Conservation (phyloP, 1,140 invertebrate genomes). For the Pollicipes pollicipes region DNA sequence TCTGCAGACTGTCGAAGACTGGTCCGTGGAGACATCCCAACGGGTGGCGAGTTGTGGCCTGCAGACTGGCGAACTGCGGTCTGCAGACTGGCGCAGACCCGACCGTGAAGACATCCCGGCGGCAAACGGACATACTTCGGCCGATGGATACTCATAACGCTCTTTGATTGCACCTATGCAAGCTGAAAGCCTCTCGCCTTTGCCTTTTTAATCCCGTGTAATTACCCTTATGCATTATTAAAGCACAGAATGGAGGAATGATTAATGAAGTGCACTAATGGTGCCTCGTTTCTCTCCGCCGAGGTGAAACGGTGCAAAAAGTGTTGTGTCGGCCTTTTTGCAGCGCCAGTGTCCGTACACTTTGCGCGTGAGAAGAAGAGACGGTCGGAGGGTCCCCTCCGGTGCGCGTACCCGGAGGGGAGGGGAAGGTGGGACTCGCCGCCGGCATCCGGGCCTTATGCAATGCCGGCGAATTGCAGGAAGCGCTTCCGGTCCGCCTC, state of each 20-base stretch:
- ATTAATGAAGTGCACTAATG: conserved; percentile 2
- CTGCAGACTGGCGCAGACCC: no score
- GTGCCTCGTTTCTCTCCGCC: not conserved
- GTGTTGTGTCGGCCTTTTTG: not conserved
- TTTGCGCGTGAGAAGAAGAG: not conserved
- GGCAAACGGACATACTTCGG: no score
- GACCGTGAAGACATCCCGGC: no score
- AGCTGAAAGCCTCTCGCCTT: not conserved
- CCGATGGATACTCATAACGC: not conserved
- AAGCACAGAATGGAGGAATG: not conserved
- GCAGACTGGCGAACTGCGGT: no score
- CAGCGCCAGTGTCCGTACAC: not conserved
- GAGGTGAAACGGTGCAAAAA: not conserved
- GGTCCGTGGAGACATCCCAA: no score
- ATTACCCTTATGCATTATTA: conserved; percentile 1
- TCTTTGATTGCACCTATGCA: not conserved
- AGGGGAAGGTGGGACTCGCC: no score
- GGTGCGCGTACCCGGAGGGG: not conserved
- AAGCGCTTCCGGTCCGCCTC: not conserved
- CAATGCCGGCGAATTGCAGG: not conserved
- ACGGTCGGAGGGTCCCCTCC: not conserved
- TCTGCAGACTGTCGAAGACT: no score
- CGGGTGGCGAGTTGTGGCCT: no score
- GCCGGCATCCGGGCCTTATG: not conserved
- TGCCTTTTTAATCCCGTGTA: not conserved